phyloP scores from a whole-genome alignment of 2,888 invertebrate genomes.

The Conomelus anceps region DNA sequence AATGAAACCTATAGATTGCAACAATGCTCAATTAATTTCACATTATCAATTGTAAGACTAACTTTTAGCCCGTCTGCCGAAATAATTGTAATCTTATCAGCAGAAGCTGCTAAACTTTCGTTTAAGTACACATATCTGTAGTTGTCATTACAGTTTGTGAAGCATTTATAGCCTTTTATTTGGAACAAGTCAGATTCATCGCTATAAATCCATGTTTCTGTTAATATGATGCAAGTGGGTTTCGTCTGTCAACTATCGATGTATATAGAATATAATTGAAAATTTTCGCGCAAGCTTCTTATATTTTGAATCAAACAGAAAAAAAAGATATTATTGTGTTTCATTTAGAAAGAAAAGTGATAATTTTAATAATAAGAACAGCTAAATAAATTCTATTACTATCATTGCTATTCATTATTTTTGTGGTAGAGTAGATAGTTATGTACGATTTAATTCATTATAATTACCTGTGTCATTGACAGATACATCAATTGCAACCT shows the following conservation, averaged over 20 bases:
- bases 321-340: background rate
- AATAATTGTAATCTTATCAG: background rate
- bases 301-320: background rate
- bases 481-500: background rate
- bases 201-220: background rate
- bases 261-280: background rate
- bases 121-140: background rate
- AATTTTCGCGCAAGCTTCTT: background rate
- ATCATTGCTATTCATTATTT: background rate
- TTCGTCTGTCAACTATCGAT: background rate
- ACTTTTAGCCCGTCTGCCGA: background rate
- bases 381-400: background rate
- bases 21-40: background rate
- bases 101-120: background rate
- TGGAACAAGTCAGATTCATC: background rate
- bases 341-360: background rate
- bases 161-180: background rate
- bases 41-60: background rate
- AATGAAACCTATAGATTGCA: background rate
- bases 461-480: background rate
- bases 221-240: background rate
- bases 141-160: background rate
- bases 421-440: background rate
- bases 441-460: background rate
- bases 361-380: background rate